Base-by-base conservation (phyloP, 2,113 vertebrate genomes). In the Camelus bactrianus region DNA sequence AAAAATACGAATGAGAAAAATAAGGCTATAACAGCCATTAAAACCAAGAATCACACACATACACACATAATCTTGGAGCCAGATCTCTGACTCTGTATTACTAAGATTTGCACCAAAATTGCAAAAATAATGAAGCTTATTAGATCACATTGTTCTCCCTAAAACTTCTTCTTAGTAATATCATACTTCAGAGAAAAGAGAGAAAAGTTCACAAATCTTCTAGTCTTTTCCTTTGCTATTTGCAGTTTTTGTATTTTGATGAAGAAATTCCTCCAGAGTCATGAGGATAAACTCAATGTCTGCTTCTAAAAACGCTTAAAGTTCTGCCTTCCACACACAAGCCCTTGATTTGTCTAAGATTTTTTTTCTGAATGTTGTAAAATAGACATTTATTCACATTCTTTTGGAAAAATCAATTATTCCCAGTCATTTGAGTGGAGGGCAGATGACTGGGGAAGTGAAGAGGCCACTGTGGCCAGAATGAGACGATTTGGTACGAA, bases 1-100 rank as follows among this genome's bases (percentile, higher is more conserved):
- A 48, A 85, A 95, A 91, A 88, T 50, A 67, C 67, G n/a, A 82
- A 54, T 50, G 46, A 88, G 70, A 81, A 92, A 77, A 94, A 65
- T 24, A 92, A 94, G 46, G 1, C 7, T 76, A 75, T 50, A 10
- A 91, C 26, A 73, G 7, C 3, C 62, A 73, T 62, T 93, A 93
- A 65, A 94, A 80, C 46, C 67, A 64, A 79, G 38, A 88, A 84
- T 70, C 48, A 48, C n/a, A 72, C 8, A 38, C 32, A 72, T 10
- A 56, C 5, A 52, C 12, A 10, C 46, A 20, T n/a, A 17, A 38
- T 60, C 30, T 75, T 72, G n/a, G 28, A 84, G 30, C 24, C 48
- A 70, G 13, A 84, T 76, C 62, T 91, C 2, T 87, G 20, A 81
- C 15, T 84, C 20, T 87, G 42, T 30, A 38, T 85, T 86, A 58